These are phyloP conservation scores for Taxidea taxus DNA, from an alignment of 2,113 vertebrate species.

Conservation along the genomic window DNA sequence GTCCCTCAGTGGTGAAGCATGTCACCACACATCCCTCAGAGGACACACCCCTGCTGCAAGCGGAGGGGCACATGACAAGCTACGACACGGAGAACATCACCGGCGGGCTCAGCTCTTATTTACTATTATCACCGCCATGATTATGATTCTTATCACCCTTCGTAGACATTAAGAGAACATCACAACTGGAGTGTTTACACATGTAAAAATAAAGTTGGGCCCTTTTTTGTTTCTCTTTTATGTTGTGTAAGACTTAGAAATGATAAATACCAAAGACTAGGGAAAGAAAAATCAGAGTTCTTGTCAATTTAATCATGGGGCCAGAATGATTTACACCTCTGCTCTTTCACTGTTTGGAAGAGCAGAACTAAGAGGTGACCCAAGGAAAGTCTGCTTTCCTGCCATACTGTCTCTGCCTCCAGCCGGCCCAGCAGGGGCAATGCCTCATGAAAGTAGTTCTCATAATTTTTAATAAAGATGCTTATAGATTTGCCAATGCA, in stretches of 20 bases:
- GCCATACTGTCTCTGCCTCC: rapidly evolving
- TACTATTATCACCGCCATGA: too few species aligned
- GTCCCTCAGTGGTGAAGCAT: neutral
- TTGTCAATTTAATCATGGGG: neutral
- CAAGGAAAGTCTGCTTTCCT: too few species aligned
- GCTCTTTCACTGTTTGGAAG: neutral
- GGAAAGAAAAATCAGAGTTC: neutral
- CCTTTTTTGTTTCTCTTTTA: neutral
- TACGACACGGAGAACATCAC: neutral
- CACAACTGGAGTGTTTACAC: neutral
- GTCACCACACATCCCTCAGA: neutral
- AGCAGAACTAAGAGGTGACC: neutral
- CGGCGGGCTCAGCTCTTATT: neutral
- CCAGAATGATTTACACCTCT: neutral
- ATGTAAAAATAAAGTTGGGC: too few species aligned
- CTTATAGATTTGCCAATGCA: neutral
- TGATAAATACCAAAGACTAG: neutral
- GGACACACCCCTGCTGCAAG: neutral
- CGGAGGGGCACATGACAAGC: neutral
- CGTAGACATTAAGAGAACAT: neutral
- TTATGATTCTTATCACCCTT: neutral
- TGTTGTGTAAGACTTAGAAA: neutral
- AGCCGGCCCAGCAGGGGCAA: too few species aligned
- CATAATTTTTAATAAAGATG: neutral
- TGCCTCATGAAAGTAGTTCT: neutral